Percentiles rank a stretch among this genome's conserved stretches.
Evolutionary conservation across 2,888 invertebrate genomes (phyloP).

Genomic region (Scaptomyza flava): DNA sequence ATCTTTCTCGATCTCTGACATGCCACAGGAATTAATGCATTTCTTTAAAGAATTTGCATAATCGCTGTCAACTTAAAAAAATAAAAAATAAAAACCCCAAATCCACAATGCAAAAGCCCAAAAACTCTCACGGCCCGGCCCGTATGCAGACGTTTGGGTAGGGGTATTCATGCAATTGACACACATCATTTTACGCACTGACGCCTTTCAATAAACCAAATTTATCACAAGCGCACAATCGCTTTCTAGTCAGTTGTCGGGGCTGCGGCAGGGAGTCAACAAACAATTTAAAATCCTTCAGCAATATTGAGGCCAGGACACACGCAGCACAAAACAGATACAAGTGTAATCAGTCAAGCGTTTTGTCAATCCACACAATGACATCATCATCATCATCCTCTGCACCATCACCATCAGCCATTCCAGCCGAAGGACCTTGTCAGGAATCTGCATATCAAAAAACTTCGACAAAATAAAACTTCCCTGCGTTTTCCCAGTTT

Average conservation of each 20-base stretch:
- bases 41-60: constrained; percentile 73
- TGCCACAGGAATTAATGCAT: constrained; percentile 65
- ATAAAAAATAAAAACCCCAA: constrained; percentile 29
- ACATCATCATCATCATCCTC: constrained; percentile 60
- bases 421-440: constrained; percentile 45
- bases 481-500: constrained; percentile 56
- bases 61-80: constrained; percentile 75
- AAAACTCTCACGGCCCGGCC: constrained; percentile 57
- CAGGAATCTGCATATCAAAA: constrained; percentile 81
- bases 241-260: constrained; percentile 22
- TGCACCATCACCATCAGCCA: constrained; percentile 26
- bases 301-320: constrained; percentile 61
- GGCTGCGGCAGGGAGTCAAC: constrained; percentile 54
- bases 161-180: constrained; percentile 84
- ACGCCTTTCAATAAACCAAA: constrained; percentile 85
- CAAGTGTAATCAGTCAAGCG: constrained; percentile 82
- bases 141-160: constrained; percentile 4
- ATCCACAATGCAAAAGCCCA: constrained; percentile 45
- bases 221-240: constrained; percentile 79
- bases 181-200: constrained; percentile 85
- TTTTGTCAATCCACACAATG: constrained; percentile 75
- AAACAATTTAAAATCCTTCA: constrained; percentile 76
- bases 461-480: constrained; percentile 29
- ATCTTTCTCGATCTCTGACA: not conserved
- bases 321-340: constrained; percentile 71